phyloP scores from a whole-genome alignment of 1,140 invertebrate species.

The Stegodyphus mimosarum region DNA sequence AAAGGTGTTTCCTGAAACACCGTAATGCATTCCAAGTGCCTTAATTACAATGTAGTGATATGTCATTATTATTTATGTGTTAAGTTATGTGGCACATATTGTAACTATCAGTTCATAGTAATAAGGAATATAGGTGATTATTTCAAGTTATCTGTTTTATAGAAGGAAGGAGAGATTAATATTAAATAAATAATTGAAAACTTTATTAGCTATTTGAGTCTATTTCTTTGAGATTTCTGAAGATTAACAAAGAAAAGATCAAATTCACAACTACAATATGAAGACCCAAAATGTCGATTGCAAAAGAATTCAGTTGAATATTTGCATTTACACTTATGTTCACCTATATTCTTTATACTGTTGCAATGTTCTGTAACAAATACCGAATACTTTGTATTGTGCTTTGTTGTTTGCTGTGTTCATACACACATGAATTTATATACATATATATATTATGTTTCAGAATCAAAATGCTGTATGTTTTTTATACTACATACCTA shows the following conservation, averaged over 20 bases:
- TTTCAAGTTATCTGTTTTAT: too few species aligned
- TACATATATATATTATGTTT: conserved; percentile 32
- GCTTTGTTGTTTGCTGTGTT: conserved; percentile 15
- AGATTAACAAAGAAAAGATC: too few species aligned
- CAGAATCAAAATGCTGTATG: conserved; percentile 50
- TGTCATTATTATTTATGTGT: conserved; percentile 18
- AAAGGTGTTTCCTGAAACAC: conserved; percentile 11
- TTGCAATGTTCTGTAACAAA: too few species aligned
- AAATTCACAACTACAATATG: too few species aligned
- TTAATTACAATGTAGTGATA: conserved; percentile 35
- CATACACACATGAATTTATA: conserved; percentile 24
- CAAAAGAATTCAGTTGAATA: too few species aligned
- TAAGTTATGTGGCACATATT: conserved; percentile 14
- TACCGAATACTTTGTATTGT: background rate
- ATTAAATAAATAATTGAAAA: too few species aligned
- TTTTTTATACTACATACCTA: conserved; percentile 7
- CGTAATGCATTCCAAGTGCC: conserved; percentile 56
- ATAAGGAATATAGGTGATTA: background rate
- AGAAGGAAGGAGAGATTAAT: too few species aligned
- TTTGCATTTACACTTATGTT: too few species aligned
- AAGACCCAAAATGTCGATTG: too few species aligned
- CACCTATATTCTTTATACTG: too few species aligned
- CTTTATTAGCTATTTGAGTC: too few species aligned
- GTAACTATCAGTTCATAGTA: conserved; percentile 2
- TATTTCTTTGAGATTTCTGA: too few species aligned